Base-by-base conservation (phyloP, 2,888 invertebrate genomes). In the Automeris io region DNA sequence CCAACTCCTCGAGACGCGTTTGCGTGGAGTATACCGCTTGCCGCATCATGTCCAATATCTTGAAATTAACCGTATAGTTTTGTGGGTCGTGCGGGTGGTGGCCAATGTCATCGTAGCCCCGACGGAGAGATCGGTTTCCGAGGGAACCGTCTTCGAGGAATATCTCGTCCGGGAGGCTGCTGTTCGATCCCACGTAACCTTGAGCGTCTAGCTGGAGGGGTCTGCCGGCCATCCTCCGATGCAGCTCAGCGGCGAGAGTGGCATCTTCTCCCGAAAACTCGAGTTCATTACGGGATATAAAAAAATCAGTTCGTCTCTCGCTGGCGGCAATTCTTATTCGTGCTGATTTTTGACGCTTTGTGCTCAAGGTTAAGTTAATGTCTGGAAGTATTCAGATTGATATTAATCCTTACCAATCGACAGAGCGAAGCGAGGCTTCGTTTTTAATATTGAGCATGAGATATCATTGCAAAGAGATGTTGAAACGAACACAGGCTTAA, bases 1-100 rank as follows among this genome's bases (percentile, higher is more conserved):
- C 39, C 18, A 64, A 6, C 1, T 50, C 50, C 6, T 35, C 5
- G 2, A 71, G 12, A 5, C 58, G 47, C 9, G 49, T 46, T 41
- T 70, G 67, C 0, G 57, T 39, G 5, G 31, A 26, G 43, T 73
- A 71, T 5, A 67, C 35, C 2, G 47, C 22, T 35, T 70, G 67
- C 26, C 37, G 51, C 61, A 70, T 64, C 35, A 68, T 11, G 0
- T 57, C 54, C n/a, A 62, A 0, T 2, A 49, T 3, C n/a, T 56
- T 48, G 0, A 3, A 0, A 18, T 45, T 55, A 2, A 40, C 1
- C 1, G 36, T 35, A 1, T 42, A 3, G 1, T 45, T 32, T 19
- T 19, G 23, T 1, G 39, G 42, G 2, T 33, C 32, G 0, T 32
- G 2, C 0, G 0, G 0, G 13, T 11, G 7, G 18, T 23, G 22